phyloP scores from a whole-genome alignment of 2,888 invertebrate genomes.

The Nomada ruficornis region DNA sequence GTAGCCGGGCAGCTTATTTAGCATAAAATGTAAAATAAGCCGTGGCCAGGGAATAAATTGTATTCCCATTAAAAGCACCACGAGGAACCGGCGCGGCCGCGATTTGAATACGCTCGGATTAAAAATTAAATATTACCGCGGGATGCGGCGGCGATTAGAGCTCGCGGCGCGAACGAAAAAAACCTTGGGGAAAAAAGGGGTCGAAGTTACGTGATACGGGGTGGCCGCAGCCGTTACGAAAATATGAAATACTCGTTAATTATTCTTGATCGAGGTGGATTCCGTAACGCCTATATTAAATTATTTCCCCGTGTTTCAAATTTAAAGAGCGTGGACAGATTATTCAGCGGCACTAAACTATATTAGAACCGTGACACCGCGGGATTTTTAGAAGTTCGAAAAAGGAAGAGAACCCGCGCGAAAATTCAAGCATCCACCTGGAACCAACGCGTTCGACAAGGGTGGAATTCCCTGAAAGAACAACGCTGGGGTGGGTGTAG shows the following conservation, averaged over 20 bases:
- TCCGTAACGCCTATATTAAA: neutral
- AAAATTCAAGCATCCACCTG: neutral
- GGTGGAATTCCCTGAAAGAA: neutral
- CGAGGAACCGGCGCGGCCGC: slow-evolving; percentile 59
- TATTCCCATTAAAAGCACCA: slow-evolving; percentile 82
- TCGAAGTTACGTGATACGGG: slow-evolving; percentile 49
- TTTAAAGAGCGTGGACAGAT: too few relatives aligned
- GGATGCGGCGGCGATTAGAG: slow-evolving; percentile 77
- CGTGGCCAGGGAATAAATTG: slow-evolving; percentile 81
- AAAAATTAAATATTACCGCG: slow-evolving; percentile 83
- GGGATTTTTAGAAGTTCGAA: neutral
- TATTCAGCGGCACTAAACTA: too few relatives aligned
- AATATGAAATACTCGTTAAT: slow-evolving; percentile 72
- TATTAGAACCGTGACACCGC: too few relatives aligned
- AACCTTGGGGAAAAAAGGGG: slow-evolving; percentile 38
- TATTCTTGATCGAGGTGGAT: slow-evolving; percentile 33
- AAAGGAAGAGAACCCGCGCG: neutral
- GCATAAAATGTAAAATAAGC: slow-evolving; percentile 82
- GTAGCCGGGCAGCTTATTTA: slow-evolving; percentile 74
- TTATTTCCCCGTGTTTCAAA: neutral
- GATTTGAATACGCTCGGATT: slow-evolving; percentile 83
- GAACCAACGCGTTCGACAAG: neutral
- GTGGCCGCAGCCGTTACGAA: slow-evolving; percentile 42
- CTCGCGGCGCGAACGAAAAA: slow-evolving; percentile 67
- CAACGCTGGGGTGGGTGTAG: neutral